Evolutionary conservation across 92 coral and sea anemone genomes (phyloP), one percentile per base, ranked within the genome.

Genomic region (Palythoa grandiflora): DNA sequence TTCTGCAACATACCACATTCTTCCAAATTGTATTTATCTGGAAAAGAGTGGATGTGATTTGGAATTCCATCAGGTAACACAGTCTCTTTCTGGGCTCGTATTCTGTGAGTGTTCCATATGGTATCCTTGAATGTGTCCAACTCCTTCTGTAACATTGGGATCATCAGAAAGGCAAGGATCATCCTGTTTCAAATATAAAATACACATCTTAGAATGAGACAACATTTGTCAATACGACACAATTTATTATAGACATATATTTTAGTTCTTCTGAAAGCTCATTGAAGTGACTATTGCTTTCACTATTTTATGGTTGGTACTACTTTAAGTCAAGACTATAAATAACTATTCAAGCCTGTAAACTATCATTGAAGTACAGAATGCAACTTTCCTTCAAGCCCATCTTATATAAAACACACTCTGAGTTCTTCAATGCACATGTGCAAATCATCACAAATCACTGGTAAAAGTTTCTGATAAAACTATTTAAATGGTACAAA

Each of bases 101-200:
- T 86, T 63, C 84, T 75, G 78, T 86, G 89, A 40, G 83, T 61
- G 60, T 86, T 86, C 89, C 89, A 86, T 50, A 86, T 60, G 63
- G 75, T 51, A 53, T 73, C 83, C 83, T 74, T 86, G 74, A 86
- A 86, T 53, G 48, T 38, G 57, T 86, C 83, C 47, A 86, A 20
- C 63, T 86, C 71, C 59, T 65, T 74, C 78, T 86, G 89, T n/a
- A 86, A 71, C 53, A 74, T 19, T 50, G 83, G 83, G 37, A 86
- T 54, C 83, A 87, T 61, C 36, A 61, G 68, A 61, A 61, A 61
- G 28, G 68, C 68, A 61, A 61, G 68, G 68, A 61, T 61, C 68
- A 61, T 61, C 68, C 68, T 61, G 68, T 86, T 86, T 70, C 47
- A 70, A 70, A 70, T 70, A 70, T 38, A 70, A 70, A 70, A 70